Percentiles rank a stretch among this genome's conserved stretches.
These are phyloP conservation scores for Zaprionus bogoriensis DNA, from an alignment of 2,888 invertebrate genomes.

Conservation along the genomic window DNA sequence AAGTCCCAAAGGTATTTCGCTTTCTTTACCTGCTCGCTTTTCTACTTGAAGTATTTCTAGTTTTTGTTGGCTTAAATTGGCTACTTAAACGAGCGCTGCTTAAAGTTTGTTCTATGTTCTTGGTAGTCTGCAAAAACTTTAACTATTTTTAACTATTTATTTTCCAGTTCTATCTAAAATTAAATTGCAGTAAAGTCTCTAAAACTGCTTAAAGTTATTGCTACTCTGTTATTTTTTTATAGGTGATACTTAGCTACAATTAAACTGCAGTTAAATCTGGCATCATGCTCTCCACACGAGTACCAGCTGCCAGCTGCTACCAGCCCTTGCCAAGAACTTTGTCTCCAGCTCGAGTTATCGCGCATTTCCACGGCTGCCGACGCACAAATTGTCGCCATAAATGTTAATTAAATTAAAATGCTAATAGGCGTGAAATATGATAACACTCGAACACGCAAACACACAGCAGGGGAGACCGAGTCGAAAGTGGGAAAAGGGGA, in stretches of 20 bases:
- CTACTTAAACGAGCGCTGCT: background rate
- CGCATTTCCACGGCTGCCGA: slow-evolving; percentile 42
- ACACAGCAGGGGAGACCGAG: background rate
- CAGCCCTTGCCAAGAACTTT: background rate
- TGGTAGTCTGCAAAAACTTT: no score
- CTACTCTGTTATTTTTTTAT: background rate
- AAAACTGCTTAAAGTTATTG: no score
- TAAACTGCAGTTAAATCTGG: background rate
- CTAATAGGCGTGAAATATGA: slow-evolving; percentile 77
- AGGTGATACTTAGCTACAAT: background rate
- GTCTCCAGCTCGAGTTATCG: slow-evolving; percentile 29
- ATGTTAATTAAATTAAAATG: slow-evolving; percentile 76
- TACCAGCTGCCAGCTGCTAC: no score
- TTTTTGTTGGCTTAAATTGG: background rate
- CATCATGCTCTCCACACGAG: no score
- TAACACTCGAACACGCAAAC: slow-evolving; percentile 52
- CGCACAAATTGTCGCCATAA: slow-evolving; percentile 70
- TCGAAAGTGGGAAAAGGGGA: slow-evolving; percentile 1
- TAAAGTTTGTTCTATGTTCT: no score
- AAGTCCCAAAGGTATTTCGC: slow-evolving; percentile 27
- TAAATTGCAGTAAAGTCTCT: no score
- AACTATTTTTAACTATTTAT: no score
- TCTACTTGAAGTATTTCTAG: background rate
- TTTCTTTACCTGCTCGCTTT: background rate
- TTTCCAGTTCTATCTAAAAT: no score